Base-by-base conservation (phyloP, 1,140 invertebrate genomes). In the Zaprionus gabonicus region DNA sequence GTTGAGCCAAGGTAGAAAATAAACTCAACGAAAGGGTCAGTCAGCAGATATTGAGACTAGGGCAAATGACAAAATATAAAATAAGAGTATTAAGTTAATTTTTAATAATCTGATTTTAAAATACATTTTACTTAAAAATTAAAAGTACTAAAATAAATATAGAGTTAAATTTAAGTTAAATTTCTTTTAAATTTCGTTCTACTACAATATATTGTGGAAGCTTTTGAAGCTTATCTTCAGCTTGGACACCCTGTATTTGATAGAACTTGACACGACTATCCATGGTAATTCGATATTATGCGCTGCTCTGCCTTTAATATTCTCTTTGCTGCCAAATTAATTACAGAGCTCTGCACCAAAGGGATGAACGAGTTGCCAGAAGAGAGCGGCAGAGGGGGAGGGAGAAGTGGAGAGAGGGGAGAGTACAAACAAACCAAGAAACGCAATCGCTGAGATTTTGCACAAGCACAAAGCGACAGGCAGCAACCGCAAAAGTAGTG, bases 281-380 rank as follows among this genome's bases (percentile, higher is more conserved):
- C 82, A 87, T 87, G 80, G 83, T 87, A 86, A 88, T 82, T 86
- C 80, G 80, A 86, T 86, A 88, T 83, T 77, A 79, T 78, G 73
- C 77, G 68, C 31, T 34, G 31, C 31, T n/a, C 41, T 46, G 80
- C 73, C 75, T 86, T 83, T 87, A 87, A 83, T 83, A 86, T 86
- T 86, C 83, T 78, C 83, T 88, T 83, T 86, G 83, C 83, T 87
- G 84, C 83, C 83, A 86, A 86, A 86, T 86, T 88, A 86, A 86
- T 86, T 86, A 86, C 83, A 86, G 83, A 86, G 83, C 82, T 80
- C 82, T 86, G 83, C 82, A 87, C 80, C 80, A 86, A 72, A 72
- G 57, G 65, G 65, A 68, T 73, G 71, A 74, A 80, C 82, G 80
- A 72, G 78, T 76, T 63, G 75, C 63, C 36, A 41, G 41, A 70